These are phyloP conservation scores for Cylloceria caligata DNA, from an alignment of 2,888 invertebrate genomes.

Conservation along the genomic window DNA sequence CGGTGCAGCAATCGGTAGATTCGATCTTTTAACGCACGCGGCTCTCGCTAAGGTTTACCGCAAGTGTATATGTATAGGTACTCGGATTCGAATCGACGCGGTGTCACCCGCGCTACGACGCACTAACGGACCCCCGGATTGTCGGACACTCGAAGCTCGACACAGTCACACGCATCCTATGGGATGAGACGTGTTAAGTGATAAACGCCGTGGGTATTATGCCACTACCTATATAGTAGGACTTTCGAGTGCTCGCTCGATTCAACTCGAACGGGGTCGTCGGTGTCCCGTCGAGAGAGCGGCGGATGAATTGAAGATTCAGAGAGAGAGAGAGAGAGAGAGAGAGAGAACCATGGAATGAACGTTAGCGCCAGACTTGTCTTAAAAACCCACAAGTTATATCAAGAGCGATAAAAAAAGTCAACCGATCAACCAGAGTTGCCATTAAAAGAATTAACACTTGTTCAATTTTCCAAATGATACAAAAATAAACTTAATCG, in stretches of 20 bases:
- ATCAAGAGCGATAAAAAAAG: too few relatives aligned
- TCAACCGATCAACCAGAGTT: too few relatives aligned
- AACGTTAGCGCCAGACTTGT: too few relatives aligned
- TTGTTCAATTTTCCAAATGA: too few relatives aligned
- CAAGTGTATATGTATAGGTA: constrained; percentile 26
- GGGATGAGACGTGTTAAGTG: too few relatives aligned
- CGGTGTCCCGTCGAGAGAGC: constrained; percentile 11
- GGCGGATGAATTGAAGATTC: not conserved
- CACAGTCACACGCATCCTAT: constrained; percentile 33
- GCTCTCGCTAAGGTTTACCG: constrained; percentile 14
- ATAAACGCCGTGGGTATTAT: constrained; percentile 44
- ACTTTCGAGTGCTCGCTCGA: constrained; percentile 8
- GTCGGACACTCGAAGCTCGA: constrained; percentile 26
- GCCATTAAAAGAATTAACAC: too few relatives aligned
- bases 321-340: not conserved
- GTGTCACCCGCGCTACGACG: constrained; percentile 20
- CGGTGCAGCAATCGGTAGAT: constrained; percentile 59
- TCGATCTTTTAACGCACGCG: constrained; percentile 61
- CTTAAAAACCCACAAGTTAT: too few relatives aligned
- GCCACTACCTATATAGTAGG: not conserved
- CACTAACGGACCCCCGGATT: constrained; percentile 37
- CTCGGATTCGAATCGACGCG: constrained; percentile 47
- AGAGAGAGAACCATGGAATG: too few relatives aligned
- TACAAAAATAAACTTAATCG: too few relatives aligned
- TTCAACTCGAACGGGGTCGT: constrained; percentile 26